Conservation (phyloP, 2,888 invertebrate species). For the Chrysolina americana region DNA sequence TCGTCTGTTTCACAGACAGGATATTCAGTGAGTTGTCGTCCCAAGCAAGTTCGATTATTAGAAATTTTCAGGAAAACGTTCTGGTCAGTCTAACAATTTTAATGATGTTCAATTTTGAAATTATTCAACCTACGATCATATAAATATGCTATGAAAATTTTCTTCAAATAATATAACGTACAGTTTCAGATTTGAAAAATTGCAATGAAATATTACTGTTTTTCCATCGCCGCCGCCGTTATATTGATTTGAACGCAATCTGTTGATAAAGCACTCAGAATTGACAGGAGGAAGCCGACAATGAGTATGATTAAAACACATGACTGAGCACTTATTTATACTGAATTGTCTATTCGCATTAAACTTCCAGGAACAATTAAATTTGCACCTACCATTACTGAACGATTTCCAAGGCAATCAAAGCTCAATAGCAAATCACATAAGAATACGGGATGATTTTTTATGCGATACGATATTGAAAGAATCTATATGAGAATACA, state of each 20-base stretch:
- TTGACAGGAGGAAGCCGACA: neutral
- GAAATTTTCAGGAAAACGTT: no score
- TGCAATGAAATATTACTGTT: neutral
- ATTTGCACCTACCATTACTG: neutral
- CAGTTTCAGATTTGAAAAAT: neutral
- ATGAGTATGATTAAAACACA: neutral
- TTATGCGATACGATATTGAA: neutral
- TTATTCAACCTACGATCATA: no score
- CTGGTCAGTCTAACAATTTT: no score
- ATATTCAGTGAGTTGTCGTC: no score
- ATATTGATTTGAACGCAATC: neutral
- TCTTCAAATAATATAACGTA: no score
- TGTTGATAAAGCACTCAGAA: neutral
- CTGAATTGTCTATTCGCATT: neutral
- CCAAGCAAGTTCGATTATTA: no score
- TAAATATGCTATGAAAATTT: no score
- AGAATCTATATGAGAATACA: neutral
- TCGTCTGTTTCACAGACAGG: no score
- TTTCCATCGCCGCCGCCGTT: no score
- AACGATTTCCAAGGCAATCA: neutral
- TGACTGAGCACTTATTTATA: constrained; percentile 2
- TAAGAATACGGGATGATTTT: neutral
- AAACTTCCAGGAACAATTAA: neutral
- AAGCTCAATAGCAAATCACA: neutral
- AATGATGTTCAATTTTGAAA: no score